Evolutionary conservation across 1,140 invertebrate species (phyloP), one percentile per base, ranked within the genome.

Genomic region (Drosophila sp.): DNA sequence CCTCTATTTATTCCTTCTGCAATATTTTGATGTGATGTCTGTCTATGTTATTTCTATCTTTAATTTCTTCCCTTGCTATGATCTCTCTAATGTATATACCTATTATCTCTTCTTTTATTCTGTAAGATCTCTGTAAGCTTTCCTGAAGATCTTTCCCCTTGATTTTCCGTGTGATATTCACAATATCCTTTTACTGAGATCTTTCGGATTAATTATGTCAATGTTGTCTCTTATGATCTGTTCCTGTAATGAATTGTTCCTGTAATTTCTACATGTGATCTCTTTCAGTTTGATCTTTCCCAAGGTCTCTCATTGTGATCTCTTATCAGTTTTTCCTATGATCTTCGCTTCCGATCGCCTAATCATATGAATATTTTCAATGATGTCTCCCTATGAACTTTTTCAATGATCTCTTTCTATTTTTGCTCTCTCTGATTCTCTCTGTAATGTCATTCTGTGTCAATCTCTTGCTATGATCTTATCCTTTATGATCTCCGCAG

Each of bases 401-500:
- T 16, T 5, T 16, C 2, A 16, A 4, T 41, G 8, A 41, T 41
- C 38, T 41, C 11, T 41, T 36, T 11, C 11, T 4, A 43, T 16
- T 4, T 41, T 13, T 41, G 13, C 14, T 16, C 14, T 43, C 43
- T 46, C 43, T 25, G 9, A 8, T n/a, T 46, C 43, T 46, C 4
- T 11, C 16, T 25, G 7, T 7, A 8, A 7, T 43, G 5, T 43
- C 40, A 2, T 2, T n/a, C 21, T 13, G 4, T 38, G 36, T n/a
- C n/a, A n/a, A 43, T 18, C 41, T 14, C 13, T 1, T 4, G 4
- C 40, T 43, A 16, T 43, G 9, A 0, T 8, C 14, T n/a, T n/a
- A 8, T 9, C 0, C 13, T 14, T n/a, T 7, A 5, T 46, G 11
- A 21, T n/a, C 45, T 13, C 7, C 43, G 56, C 21, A 91, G 89